Percentiles rank a stretch among this genome's conserved stretches.
phyloP scores from a whole-genome alignment of 2,113 vertebrate genomes.

The Mobula hypostoma region DNA sequence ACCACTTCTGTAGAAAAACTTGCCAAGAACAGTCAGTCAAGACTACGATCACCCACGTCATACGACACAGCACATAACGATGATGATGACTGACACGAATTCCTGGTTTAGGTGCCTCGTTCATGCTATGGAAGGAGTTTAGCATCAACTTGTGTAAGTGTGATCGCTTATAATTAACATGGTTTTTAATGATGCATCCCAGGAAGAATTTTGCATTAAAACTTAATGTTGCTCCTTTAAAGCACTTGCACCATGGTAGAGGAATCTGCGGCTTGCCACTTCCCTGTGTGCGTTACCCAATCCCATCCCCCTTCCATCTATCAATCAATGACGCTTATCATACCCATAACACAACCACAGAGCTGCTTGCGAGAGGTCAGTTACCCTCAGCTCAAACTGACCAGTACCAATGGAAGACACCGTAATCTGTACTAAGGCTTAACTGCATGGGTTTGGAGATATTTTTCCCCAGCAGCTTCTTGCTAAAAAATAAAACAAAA shows the following conservation, averaged over 20 bases:
- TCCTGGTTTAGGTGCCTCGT: not conserved
- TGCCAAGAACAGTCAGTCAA: no score
- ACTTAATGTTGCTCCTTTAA: slow-evolving; percentile 4
- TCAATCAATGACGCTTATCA: slow-evolving; percentile 32
- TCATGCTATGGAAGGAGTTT: not conserved
- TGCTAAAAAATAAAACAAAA: not conserved
- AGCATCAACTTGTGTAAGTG: not conserved
- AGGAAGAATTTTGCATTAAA: not conserved
- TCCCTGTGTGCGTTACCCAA: not conserved
- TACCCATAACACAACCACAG: not conserved
- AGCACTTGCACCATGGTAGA: not conserved
- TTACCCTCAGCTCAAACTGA: not conserved
- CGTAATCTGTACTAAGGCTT: not conserved
- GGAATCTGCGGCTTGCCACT: not conserved
- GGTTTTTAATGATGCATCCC: not conserved
- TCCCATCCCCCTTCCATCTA: slow-evolving; percentile 30
- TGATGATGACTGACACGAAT: no score
- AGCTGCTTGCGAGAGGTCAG: not conserved
- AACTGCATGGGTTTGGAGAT: not conserved
- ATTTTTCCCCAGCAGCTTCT: not conserved
- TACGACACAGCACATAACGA: no score
- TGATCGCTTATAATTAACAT: no score
- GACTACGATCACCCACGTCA: no score
- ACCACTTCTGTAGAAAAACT: no score
- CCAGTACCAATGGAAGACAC: not conserved